Evolutionary conservation across 1,140 invertebrate species (phyloP).

Genomic region (Hylaeus anthracinus): DNA sequence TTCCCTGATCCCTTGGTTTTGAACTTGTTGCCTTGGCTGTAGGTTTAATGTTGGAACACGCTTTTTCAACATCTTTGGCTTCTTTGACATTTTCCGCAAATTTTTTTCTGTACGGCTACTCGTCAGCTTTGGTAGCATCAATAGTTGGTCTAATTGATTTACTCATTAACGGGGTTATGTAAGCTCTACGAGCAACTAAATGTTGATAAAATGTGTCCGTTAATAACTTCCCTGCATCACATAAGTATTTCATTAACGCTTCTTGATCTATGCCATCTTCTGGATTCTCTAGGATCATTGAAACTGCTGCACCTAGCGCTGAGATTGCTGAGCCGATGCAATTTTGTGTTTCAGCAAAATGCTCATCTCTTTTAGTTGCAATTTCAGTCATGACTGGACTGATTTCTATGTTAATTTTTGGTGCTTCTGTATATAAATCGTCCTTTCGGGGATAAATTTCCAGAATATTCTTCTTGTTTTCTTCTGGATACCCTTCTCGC

Average conservation of each 20-base stretch:
- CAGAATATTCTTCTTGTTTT: slow-evolving; percentile 37
- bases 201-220: slow-evolving; percentile 19
- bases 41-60: not conserved
- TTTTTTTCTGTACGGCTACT: slow-evolving; percentile 10
- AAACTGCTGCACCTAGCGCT: slow-evolving; percentile 29
- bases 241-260: not conserved
- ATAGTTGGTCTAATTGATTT: slow-evolving; percentile 10
- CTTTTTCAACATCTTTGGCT: slow-evolving; percentile 11
- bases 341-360: slow-evolving; percentile 54
- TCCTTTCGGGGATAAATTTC: slow-evolving; percentile 37
- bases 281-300: slow-evolving; percentile 36
- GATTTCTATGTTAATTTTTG: no score
- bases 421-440: slow-evolving; percentile 33
- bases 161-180: slow-evolving; percentile 9
- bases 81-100: slow-evolving; percentile 19
- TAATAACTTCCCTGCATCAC: slow-evolving; percentile 19
- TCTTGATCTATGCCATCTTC: slow-evolving; percentile 12
- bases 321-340: slow-evolving; percentile 36
- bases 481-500: slow-evolving; percentile 38
- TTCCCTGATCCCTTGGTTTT: slow-evolving; percentile 1
- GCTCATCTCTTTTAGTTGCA: slow-evolving; percentile 50
- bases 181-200: slow-evolving; percentile 5
- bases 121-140: slow-evolving; percentile 6
- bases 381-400: not conserved
- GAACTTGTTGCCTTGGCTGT: no score